Evolutionary conservation across 2,888 invertebrate species (phyloP), one percentile per base, ranked within the genome.

Genomic region (Notodonta ziczac): DNA sequence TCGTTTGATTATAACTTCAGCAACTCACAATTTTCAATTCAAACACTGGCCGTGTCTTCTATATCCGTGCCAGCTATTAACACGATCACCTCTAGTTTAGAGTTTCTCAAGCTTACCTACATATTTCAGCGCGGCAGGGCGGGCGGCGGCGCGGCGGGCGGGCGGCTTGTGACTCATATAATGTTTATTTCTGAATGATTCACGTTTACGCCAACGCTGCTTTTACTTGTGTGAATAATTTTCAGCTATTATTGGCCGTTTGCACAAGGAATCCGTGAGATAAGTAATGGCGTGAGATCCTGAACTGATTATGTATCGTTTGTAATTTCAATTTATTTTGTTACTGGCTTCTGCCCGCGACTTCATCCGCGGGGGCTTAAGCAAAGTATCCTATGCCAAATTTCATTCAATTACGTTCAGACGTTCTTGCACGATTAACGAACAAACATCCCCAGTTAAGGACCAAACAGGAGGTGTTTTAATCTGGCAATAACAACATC

Each of bases 111-210:
- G 16, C 16, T 55, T 72, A 66, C 70, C 69, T 67, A 77, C 66
- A 72, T 66, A 67, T 69, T 71, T 77, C 60, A 46, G 58, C 61
- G 63, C 6, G 62, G 54, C 66, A 67, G 59, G 50, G 50, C 57
- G 42, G 54, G 32, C 48, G 58, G 57, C 56, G 54, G 54, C 24
- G 16, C 13, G n/a, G 50, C 54, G 32, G 54, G 32, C 48, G 58
- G 57, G 57, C 62, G 50, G 32, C 57, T 48, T 10, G 60, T 80
- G 81, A 81, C 66, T 81, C 81, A 81, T 60, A 64, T 61, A 66
- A 72, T 81, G 74, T 81, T 81, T 81, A 80, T 80, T 80, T 78
- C 70, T 59, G 73, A 74, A 75, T 81, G 81, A 81, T 73, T 81
- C 81, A 81, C 72, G 70, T 79, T 69, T 72, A 71, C 77, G 66